Evolutionary conservation across 2,113 vertebrate genomes (phyloP).

Genomic region (Sinocyclocheilus anshuiensis): DNA sequence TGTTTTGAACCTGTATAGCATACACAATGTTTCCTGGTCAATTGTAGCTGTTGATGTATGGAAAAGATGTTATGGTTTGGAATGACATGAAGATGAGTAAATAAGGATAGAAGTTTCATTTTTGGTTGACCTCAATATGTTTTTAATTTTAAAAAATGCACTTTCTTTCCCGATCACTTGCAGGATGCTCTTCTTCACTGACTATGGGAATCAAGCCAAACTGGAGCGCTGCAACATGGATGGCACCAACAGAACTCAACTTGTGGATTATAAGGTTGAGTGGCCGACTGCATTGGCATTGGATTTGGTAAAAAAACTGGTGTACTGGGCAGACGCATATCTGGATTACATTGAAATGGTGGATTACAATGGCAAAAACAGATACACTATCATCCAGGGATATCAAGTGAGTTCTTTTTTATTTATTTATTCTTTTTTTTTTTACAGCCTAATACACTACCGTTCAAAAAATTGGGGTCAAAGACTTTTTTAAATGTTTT

Average conservation of each 20-base stretch:
- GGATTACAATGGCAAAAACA: constrained; percentile 91
- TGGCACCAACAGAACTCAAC: constrained; percentile 88
- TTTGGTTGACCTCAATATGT: background rate
- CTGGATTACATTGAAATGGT: constrained; percentile 92
- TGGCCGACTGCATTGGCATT: constrained; percentile 89
- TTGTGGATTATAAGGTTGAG: constrained; percentile 88
- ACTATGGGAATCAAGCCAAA: constrained; percentile 91
- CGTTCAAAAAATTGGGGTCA: background rate
- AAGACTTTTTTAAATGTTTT: background rate
- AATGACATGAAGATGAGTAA: background rate
- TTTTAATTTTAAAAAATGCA: background rate
- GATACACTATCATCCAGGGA: constrained; percentile 85
- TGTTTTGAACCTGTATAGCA: background rate
- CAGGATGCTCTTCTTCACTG: constrained; percentile 98
- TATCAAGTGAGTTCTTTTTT: constrained; percentile 82
- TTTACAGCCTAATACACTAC: background rate
- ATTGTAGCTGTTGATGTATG: background rate
- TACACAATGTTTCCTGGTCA: no score
- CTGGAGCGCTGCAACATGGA: constrained; percentile 97
- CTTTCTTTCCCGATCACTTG: constrained; percentile 58
- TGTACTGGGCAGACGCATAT: constrained; percentile 97
- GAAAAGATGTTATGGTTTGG: background rate
- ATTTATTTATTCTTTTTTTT: background rate
- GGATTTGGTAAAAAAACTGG: constrained; percentile 90
- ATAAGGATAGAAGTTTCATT: background rate